Conservation (phyloP, 2,888 invertebrate genomes). For the Pachydiplax longipennis region DNA sequence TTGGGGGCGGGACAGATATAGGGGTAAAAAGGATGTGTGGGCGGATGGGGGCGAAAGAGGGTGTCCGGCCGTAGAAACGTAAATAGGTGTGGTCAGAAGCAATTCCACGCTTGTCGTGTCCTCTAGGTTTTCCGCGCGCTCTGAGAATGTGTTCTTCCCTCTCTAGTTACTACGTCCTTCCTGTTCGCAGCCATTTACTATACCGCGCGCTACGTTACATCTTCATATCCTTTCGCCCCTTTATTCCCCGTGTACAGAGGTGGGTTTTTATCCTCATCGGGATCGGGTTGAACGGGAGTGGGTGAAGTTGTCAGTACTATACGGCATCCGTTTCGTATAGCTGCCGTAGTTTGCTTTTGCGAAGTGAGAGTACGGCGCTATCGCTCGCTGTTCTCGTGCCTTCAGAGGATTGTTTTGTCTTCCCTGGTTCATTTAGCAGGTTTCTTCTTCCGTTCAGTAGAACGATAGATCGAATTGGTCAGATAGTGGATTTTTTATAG, state of each 20-base stretch:
- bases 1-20: neutral
- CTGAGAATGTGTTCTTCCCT: neutral
- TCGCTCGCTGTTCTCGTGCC: neutral
- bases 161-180: neutral
- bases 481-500: too few species aligned
- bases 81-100: conserved; percentile 37
- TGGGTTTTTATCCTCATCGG: neutral
- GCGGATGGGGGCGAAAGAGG: neutral
- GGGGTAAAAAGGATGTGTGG: neutral
- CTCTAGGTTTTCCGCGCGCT: neutral
- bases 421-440: neutral
- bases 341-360: neutral
- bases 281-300: neutral
- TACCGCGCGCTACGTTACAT: neutral
- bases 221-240: neutral
- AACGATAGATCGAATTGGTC: too few species aligned
- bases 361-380: too few species aligned
- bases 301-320: neutral
- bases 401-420: neutral
- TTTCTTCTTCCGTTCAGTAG: too few species aligned
- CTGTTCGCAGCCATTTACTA: neutral
- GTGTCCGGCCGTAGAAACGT: neutral
- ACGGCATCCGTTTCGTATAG: neutral
- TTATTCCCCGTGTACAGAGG: neutral
- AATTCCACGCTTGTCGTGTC: conserved; percentile 33